phyloP scores from a whole-genome alignment of 2,797 vertebrate species.

The Rachycentron canadum region DNA sequence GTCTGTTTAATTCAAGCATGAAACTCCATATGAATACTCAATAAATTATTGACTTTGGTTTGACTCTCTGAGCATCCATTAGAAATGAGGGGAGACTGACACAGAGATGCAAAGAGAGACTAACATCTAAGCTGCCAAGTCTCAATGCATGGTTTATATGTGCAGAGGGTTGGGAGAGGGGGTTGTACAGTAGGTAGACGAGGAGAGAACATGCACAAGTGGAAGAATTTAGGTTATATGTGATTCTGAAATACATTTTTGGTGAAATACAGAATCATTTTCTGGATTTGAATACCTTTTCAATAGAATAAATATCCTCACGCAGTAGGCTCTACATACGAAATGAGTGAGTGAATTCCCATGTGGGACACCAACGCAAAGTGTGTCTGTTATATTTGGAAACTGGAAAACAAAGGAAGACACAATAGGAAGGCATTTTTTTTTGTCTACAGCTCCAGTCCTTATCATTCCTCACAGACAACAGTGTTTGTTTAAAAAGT shows the following conservation, averaged over 20 bases:
- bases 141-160: slow-evolving; percentile 36
- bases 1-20: slow-evolving; percentile 60
- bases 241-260: slow-evolving; percentile 3
- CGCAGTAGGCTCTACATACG: background rate
- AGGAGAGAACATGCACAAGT: background rate
- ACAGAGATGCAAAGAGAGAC: slow-evolving; percentile 35
- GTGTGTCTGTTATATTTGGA: slow-evolving; percentile 63
- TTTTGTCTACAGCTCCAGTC: slow-evolving; percentile 11
- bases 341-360: slow-evolving; percentile 24
- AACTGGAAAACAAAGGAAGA: slow-evolving; percentile 57
- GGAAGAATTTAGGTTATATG: slow-evolving; percentile 16
- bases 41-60: slow-evolving; percentile 75
- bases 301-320: background rate
- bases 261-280: background rate
- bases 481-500: slow-evolving; percentile 18
- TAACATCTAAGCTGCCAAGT: slow-evolving; percentile 34
- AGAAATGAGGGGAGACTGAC: slow-evolving; percentile 64
- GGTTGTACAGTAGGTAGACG: background rate
- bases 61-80: slow-evolving; percentile 66
- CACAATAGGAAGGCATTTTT: slow-evolving; percentile 21
- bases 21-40: slow-evolving; percentile 66
- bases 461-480: slow-evolving; percentile 8
- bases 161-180: too few species aligned
- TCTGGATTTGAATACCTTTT: background rate
- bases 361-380: slow-evolving; percentile 24